A percentile compares a stretch with the other conserved stretches of the same genome.
phyloP scores from a whole-genome alignment of 92 coral and sea anemone species.

The Nematostella vectensis region DNA sequence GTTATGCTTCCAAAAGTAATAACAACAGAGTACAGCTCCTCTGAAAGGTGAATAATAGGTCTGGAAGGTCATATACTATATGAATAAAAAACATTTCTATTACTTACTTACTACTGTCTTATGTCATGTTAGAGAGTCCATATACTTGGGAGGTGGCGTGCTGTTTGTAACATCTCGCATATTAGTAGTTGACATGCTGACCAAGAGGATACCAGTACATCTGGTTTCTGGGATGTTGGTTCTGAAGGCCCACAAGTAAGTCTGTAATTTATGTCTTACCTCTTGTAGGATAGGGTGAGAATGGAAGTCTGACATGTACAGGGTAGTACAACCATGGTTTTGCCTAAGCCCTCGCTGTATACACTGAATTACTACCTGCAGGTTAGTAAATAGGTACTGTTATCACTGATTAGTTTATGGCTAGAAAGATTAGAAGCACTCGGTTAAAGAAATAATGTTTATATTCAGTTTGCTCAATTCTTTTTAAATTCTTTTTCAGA shows the following conservation, averaged over 20 bases:
- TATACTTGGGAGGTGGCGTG: slow-evolving; percentile 86
- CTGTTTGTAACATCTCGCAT: slow-evolving; percentile 95
- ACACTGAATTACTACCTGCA: too few relatives aligned
- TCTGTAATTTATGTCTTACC: neutral
- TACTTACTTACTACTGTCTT: neutral
- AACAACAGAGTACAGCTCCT: slow-evolving; percentile 66
- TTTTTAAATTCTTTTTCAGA: slow-evolving; percentile 29
- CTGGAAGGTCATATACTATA: neutral
- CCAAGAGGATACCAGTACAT: slow-evolving; percentile 83
- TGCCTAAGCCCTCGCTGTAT: too few relatives aligned
- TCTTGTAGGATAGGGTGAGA: too few relatives aligned
- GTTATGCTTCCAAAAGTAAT: slow-evolving; percentile 63
- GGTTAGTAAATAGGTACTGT: too few relatives aligned
- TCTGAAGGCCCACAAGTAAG: slow-evolving; percentile 92
- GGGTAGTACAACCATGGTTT: too few relatives aligned
- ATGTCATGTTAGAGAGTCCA: slow-evolving; percentile 43
- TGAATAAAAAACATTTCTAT: neutral
- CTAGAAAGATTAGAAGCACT: too few relatives aligned
- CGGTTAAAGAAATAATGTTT: too few relatives aligned
- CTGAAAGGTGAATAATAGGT: slow-evolving; percentile 49
- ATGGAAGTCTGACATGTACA: too few relatives aligned
- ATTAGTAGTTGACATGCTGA: slow-evolving; percentile 88
- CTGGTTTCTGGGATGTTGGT: slow-evolving; percentile 89
- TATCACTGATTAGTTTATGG: too few relatives aligned
- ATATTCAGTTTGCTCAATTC: too few relatives aligned